Evolutionary conservation across 2,888 invertebrate species (phyloP), one percentile per base, ranked within the genome.

Genomic region (Euclidia mi): DNA sequence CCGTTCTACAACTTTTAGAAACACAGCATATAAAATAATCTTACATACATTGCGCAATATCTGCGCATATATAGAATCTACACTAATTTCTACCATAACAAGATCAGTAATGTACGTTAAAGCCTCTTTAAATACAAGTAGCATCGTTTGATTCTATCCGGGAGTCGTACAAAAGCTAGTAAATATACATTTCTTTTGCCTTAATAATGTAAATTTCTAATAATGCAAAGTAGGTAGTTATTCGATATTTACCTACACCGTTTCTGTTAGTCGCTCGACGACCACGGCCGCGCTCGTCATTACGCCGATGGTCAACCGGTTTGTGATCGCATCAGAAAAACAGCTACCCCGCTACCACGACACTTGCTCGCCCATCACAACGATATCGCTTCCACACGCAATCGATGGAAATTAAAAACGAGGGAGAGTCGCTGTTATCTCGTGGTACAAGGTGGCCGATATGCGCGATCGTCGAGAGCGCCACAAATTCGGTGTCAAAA

Each of bases 251-350:
- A 87, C 84, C 78, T 84, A 84, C 74, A 82, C 70, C 76, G 82
- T 85, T 81, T 79, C 80, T 76, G 84, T 79, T 60, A 70, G 75
- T 58, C 56, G 70, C 74, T 71, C 64, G 76, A 78, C 64, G 76
- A 78, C 78, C 82, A 80, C 80, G 81, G 82, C 69, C 81, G 68
- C 60, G 60, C 81, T 81, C 85, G 89, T 91, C 91, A 90, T 88
- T 89, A 89, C 87, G 79, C 79, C 84, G 91, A 89, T 85, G 91
- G 92, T 84, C 91, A 89, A 93, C 94, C 94, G 94, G 94, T 93
- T 92, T 91, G 82, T 88, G 93, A 92, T 91, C 88, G 81, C 91
- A 91, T 89, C 93, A 93, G 90, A 93, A 92, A 92, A 92, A 93
- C 92, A 90, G 86, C 92, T 88, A 84, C 87, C 86, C 73, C 80